Evolutionary conservation across 2,888 invertebrate species (phyloP).

Genomic region (Aradus depressus): DNA sequence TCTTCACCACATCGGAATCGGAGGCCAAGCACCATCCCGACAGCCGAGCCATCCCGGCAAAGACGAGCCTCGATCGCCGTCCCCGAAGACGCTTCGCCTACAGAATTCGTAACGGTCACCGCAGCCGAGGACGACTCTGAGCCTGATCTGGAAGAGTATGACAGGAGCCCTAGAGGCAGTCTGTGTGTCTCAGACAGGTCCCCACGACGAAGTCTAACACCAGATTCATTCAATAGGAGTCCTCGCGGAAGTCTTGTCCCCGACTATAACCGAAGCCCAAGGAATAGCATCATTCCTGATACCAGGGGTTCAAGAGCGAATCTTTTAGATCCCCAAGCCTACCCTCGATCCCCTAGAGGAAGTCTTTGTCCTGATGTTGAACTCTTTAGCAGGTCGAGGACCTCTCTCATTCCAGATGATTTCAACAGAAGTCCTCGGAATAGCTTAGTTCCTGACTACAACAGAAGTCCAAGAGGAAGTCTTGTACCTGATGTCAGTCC

Average conservation of each 20-base stretch:
- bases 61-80: conserved; percentile 32
- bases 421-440: conserved; percentile 47
- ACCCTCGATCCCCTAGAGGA: conserved; percentile 37
- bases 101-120: conserved; percentile 31
- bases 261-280: conserved; percentile 38
- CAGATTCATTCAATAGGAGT: conserved; percentile 37
- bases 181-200: conserved; percentile 40
- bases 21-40: conserved; percentile 35
- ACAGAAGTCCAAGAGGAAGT: conserved; percentile 37
- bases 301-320: conserved; percentile 40
- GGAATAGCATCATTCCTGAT: conserved; percentile 36
- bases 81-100: conserved; percentile 24
- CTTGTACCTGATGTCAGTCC: conserved; percentile 35
- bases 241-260: conserved; percentile 40
- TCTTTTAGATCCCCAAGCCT: conserved; percentile 27
- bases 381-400: conserved; percentile 41
- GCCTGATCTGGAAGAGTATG: conserved; percentile 40
- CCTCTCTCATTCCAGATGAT: conserved; percentile 44
- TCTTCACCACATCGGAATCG: conserved; percentile 48
- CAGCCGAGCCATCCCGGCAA: conserved; percentile 35
- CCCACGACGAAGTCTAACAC: conserved; percentile 43
- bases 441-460: conserved; percentile 36
- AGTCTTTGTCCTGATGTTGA: conserved; percentile 51
- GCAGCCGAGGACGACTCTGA: conserved; percentile 38
- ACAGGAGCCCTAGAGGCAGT: conserved; percentile 42